These are phyloP conservation scores for Trogon surrucura DNA, from an alignment of 2,113 vertebrate genomes.

Conservation along the genomic window DNA sequence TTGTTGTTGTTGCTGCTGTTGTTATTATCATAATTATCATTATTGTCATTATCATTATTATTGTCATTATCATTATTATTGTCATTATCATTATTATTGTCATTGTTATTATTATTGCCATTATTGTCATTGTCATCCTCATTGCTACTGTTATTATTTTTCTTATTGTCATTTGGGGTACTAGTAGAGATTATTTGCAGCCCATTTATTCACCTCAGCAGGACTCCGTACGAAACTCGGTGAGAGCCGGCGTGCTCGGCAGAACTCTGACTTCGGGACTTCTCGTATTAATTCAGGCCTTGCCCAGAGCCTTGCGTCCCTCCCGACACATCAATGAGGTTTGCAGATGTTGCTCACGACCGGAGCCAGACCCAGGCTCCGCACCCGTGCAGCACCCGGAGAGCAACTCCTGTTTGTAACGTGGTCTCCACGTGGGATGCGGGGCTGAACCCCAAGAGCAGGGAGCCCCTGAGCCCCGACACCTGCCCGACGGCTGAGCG, in stretches of 20 bases:
- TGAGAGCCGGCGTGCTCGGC: accelerated
- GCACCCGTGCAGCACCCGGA: accelerated
- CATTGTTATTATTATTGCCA: accelerated
- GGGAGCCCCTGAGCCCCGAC: not conserved
- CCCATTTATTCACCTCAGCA: not conserved
- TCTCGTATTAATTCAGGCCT: not conserved
- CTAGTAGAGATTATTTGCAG: not conserved
- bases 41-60: no score
- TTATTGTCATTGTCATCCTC: accelerated
- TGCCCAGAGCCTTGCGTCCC: not conserved
- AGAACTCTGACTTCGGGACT: not conserved
- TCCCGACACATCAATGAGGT: accelerated
- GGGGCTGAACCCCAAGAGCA: not conserved
- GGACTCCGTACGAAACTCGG: not conserved
- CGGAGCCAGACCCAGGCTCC: not conserved
- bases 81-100: no score
- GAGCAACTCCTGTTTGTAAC: not conserved
- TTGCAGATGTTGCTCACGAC: not conserved
- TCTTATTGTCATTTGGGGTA: no score
- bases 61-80: no score
- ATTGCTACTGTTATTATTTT: no score
- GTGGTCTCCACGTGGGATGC: not conserved
- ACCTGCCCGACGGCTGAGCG: not conserved
- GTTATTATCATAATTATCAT: no score
- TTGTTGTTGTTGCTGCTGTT: no score